A percentile compares a stretch with the other conserved stretches of the same genome.
Evolutionary conservation across 2,797 vertebrate genomes (phyloP).

Genomic region (Coracias cyanogaster): DNA sequence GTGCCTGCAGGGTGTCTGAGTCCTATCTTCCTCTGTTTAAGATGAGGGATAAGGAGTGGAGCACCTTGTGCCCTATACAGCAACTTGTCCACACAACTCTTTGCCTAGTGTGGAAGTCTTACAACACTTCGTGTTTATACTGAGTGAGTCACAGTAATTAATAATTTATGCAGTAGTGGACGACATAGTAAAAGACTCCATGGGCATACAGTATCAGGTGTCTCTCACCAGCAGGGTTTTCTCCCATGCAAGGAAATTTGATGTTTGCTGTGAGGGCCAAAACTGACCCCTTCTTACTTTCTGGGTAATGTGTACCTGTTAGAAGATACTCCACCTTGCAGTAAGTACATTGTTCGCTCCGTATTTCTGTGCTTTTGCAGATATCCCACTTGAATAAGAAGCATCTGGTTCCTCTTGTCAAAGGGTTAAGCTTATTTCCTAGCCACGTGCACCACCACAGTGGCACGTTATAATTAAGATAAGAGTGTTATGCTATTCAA

Average conservation of each 20-base stretch:
- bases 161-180: neutral
- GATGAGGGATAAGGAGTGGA: neutral
- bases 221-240: neutral
- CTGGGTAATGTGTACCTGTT: neutral
- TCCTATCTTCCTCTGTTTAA: neutral
- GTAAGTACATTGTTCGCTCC: neutral
- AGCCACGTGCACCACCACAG: neutral
- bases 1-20: neutral
- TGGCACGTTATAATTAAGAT: neutral
- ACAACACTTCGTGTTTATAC: neutral
- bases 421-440: neutral
- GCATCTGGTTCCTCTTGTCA: neutral
- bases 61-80: neutral
- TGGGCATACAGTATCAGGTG: neutral
- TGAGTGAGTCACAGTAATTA: neutral
- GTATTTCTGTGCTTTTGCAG: neutral
- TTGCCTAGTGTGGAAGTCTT: neutral
- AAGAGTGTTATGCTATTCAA: neutral
- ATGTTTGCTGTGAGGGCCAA: neutral
- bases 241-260: neutral
- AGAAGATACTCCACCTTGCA: neutral
- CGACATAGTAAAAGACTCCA: neutral
- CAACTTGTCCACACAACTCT: neutral
- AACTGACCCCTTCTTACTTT: neutral
- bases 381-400: neutral